Evolutionary conservation across 1,140 invertebrate genomes (phyloP).

Genomic region (Mycetomoellerius zeteki): DNA sequence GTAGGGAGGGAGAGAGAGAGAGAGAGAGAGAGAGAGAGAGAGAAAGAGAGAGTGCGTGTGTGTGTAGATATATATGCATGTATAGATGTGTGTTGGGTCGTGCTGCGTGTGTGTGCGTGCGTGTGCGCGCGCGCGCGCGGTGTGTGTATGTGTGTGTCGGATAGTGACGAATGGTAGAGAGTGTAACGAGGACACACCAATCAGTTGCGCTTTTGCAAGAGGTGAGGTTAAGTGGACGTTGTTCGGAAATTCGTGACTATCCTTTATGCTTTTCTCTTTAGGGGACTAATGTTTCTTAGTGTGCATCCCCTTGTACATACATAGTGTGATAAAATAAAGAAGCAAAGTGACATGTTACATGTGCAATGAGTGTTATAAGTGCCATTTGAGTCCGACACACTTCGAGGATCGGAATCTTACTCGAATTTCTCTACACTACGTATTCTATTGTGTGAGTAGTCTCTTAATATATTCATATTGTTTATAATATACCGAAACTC

Average conservation of each 20-base stretch:
- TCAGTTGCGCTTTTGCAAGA: conserved; percentile 53
- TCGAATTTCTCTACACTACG: not conserved
- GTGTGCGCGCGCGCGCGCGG: not conserved
- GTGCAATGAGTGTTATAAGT: conserved; percentile 43
- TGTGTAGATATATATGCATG: too few relatives aligned
- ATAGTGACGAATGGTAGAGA: conserved; percentile 18
- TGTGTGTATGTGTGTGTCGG: not conserved
- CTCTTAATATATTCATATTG: not conserved
- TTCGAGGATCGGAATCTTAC: conserved; percentile 4
- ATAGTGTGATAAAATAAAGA: not conserved
- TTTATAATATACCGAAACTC: not conserved
- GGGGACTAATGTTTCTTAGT: not conserved
- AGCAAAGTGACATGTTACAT: conserved; percentile 45
- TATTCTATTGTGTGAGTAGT: conserved; percentile 19
- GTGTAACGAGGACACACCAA: conserved; percentile 50
- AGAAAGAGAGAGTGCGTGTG: not conserved
- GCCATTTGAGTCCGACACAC: conserved; percentile 19
- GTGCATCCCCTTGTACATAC: not conserved
- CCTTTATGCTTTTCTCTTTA: not conserved
- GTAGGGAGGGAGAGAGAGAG: not conserved
- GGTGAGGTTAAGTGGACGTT: conserved; percentile 25
- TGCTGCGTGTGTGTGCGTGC: not conserved
- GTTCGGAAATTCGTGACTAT: conserved; percentile 24
- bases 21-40: not conserved
- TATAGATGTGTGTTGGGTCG: too few relatives aligned